Evolutionary conservation across 2,888 invertebrate species (phyloP).

Genomic region (Cataglyphis livida): DNA sequence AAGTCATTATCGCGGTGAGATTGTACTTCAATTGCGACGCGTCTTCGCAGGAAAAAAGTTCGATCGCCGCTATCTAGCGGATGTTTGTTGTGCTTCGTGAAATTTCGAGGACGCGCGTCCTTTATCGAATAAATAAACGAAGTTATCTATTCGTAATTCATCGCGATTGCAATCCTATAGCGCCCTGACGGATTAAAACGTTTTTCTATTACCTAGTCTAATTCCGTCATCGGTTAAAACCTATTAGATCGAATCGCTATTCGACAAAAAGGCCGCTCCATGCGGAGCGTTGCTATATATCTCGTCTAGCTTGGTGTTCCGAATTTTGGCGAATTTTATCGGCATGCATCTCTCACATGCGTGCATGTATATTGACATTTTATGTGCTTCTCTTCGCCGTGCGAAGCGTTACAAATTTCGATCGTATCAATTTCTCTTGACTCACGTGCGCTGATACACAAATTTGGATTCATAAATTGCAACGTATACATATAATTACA

Average conservation of each 20-base stretch:
- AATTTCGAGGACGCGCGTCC: constrained; percentile 35
- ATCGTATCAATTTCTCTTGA: constrained; percentile 32
- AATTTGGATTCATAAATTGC: constrained; percentile 48
- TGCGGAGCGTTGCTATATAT: constrained; percentile 17
- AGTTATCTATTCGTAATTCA: constrained; percentile 34
- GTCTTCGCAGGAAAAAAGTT: neutral
- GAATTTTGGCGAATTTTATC: constrained; percentile 47
- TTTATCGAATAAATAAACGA: constrained; percentile 36
- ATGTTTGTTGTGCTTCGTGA: constrained; percentile 25
- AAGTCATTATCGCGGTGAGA: constrained; percentile 42
- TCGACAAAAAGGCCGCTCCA: constrained; percentile 20
- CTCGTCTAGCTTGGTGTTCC: constrained; percentile 20
- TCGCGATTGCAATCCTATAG: constrained; percentile 22
- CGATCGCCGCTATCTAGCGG: constrained; percentile 21
- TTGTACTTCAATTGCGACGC: constrained; percentile 36
- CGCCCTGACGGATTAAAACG: constrained; percentile 1
- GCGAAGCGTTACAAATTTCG: constrained; percentile 41
- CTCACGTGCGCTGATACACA: constrained; percentile 30
- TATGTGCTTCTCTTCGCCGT: neutral
- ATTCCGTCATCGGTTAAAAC: constrained; percentile 36
- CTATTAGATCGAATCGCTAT: constrained; percentile 33
- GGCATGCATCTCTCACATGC: constrained; percentile 1
- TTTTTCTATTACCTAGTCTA: constrained; percentile 32
- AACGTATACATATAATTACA: constrained; percentile 39
- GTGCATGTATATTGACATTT: constrained; percentile 29